Evolutionary conservation across 1,140 invertebrate species (phyloP), one percentile per base, ranked within the genome.

Genomic region (Zaprionus vittiger): DNA sequence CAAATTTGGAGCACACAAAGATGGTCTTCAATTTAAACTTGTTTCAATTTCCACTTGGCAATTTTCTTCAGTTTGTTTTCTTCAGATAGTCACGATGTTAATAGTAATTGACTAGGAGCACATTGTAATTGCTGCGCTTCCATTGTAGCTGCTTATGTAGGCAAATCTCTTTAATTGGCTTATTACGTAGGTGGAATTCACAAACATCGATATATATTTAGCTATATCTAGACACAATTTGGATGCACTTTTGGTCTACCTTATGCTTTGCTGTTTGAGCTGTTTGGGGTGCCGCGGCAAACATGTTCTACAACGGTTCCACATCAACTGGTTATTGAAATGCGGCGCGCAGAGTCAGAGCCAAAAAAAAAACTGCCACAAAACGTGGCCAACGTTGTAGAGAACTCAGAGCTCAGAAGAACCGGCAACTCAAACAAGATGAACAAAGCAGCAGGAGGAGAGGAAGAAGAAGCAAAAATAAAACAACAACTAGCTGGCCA

Each of bases 291-390:
- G 62, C 68, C 59, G 71, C 79, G 49, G 68, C 73, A 81, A 89
- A 89, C 84, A 89, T 89, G 66, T 79, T 89, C 65, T 26, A 71
- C 84, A 84, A 81, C 79, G 81, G 74, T 71, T 89, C 75, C 69
- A 72, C 79, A 72, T 73, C 75, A 84, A 89, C 84, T 89, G 84
- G 84, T 89, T 89, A 57, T 81, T 61, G 28, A 65, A 64, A 65
- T 38, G 70, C 34, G 69, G 41, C 60, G 20, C 31, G 20, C n/a
- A 38, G 9, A 37, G 28, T 34, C 55, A 41, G 68, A 34, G 61
- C 34, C 68, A 55, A 77, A 61, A 71, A 44, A 55, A 76, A 56
- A 71, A 44, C 12, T 54, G 57, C 20, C 60, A 63, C 6, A 64
- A 44, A 64, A 74, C 65, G 59, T 68, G 61, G 70, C 24, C 60